phyloP scores from a whole-genome alignment of 2,797 vertebrate species.

The Alauda arvensis region DNA sequence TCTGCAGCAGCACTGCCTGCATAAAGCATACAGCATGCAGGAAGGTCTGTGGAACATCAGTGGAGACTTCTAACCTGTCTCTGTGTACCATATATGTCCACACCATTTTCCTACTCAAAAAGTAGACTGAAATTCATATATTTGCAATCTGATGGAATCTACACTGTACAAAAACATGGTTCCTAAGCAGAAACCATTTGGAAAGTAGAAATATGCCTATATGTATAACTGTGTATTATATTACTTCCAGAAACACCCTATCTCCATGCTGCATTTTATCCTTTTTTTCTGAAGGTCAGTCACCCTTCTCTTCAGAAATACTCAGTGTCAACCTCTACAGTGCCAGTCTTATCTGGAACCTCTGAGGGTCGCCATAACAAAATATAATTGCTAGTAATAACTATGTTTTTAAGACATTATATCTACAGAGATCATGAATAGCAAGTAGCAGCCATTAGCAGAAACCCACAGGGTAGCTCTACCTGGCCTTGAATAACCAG shows the following conservation, averaged over 20 bases:
- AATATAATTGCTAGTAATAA: background rate
- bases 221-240: background rate
- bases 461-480: background rate
- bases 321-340: background rate
- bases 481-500: background rate
- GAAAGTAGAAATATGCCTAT: background rate
- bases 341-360: background rate
- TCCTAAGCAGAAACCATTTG: background rate
- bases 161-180: background rate
- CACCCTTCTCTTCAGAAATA: background rate
- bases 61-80: background rate
- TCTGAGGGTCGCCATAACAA: background rate
- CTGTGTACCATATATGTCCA: background rate
- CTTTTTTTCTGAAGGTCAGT: background rate
- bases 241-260: background rate
- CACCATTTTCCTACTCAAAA: background rate
- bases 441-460: background rate
- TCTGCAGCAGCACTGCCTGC: background rate
- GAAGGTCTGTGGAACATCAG: background rate
- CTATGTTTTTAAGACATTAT: background rate
- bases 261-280: accelerated
- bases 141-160: background rate
- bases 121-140: background rate
- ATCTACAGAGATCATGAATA: background rate
- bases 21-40: accelerated